Evolutionary conservation across 2,113 vertebrate species (phyloP).

Genomic region (Anhinga anhinga): DNA sequence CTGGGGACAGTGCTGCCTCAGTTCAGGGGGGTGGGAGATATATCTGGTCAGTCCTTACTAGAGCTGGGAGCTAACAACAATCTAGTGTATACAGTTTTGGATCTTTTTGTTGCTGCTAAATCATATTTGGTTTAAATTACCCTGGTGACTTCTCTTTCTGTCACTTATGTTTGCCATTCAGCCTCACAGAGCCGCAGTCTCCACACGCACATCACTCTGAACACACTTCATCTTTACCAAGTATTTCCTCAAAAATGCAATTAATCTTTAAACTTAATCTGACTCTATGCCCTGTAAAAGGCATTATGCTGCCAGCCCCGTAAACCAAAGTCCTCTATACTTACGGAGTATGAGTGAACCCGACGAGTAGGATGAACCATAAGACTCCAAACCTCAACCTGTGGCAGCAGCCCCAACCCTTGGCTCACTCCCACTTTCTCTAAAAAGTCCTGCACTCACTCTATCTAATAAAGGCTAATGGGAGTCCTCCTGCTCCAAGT

Average conservation of each 20-base stretch:
- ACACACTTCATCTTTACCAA: neutral
- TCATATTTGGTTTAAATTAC: neutral
- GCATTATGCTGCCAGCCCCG: neutral
- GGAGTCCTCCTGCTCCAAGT: neutral
- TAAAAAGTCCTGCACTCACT: neutral
- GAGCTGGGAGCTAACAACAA: neutral
- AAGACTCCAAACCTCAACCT: no score
- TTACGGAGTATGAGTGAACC: neutral
- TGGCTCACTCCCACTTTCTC: neutral
- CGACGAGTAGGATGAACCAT: neutral
- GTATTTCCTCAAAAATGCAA: neutral
- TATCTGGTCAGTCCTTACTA: neutral
- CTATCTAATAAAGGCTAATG: neutral
- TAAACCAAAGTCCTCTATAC: neutral
- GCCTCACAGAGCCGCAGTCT: neutral
- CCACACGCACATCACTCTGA: neutral
- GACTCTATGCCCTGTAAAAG: fast-evolving
- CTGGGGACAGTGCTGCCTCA: neutral
- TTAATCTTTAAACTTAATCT: neutral
- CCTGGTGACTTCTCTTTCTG: neutral
- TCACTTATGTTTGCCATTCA: neutral
- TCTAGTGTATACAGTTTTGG: neutral
- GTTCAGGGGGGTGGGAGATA: neutral
- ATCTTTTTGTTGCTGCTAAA: neutral
- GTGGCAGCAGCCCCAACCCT: neutral